Base-by-base conservation (phyloP, 2,797 vertebrate species). In the Vultur gryphus region DNA sequence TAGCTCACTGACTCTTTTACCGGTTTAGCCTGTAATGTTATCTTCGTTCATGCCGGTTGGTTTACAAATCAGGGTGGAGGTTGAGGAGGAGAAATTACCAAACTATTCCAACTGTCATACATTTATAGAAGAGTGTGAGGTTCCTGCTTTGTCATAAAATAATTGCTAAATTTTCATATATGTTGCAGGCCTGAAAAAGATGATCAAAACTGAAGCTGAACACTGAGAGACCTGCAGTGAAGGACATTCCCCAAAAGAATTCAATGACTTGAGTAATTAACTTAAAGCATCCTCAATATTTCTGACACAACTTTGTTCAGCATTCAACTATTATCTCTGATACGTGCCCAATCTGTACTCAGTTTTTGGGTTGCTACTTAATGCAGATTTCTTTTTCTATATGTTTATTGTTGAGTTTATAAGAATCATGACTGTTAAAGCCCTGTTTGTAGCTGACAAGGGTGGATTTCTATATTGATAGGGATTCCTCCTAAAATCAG, bases 311-410 rank as follows among this genome's bases (percentile, higher is more conserved):
- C 4, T 82, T 69, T 72, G 25, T 87, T 78, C 57, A 67, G n/a
- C 14, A 23, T 67, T 84, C 77, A 49, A 48, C 33, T 49, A 29
- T 69, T 72, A 10, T 43, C 23, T 79, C 6, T 49, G 39, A 49
- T 43, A 51, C 0, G 0, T 46, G 13, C 5, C 26, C 17, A 44
- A 9, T 24, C 23, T 84, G 21, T 75, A n/a, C 15, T 43, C 26
- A 57, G 14, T 4, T 44, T 89, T 77, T 62, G 33, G 8, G 16
- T 48, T 85, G 24, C 21, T 48, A 29, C 16, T 65, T 69, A 85
- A 57, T 20, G 33, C 2, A 25, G 10, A 28, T 85, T 89, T 77
- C 3, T 59, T 78, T 75, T 77, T 79, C 21, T 52, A 2, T 49
- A 21, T 44, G 4, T 15, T 89, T 87, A 20, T 66, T 65, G 10